phyloP scores from a whole-genome alignment of 2,113 vertebrate genomes.

The Lates calcarifer region DNA sequence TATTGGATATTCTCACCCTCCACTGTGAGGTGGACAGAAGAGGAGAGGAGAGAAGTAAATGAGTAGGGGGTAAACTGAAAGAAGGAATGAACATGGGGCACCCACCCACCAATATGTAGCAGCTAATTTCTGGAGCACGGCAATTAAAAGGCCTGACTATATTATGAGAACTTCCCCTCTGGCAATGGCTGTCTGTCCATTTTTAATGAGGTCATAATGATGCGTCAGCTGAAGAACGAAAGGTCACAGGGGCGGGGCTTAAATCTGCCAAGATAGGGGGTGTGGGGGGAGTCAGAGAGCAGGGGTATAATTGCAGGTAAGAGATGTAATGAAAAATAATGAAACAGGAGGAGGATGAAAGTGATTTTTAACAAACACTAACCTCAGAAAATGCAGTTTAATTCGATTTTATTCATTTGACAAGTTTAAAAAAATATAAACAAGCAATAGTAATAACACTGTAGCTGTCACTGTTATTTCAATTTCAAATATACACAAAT shows the following conservation, averaged over 20 bases:
- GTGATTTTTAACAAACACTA: neutral
- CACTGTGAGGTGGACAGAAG: conserved; percentile 12
- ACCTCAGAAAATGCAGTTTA: neutral
- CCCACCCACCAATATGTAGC: conserved; percentile 78
- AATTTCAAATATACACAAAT: conserved; percentile 24
- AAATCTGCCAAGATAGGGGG: conserved; percentile 40
- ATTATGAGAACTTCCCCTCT: conserved; percentile 83
- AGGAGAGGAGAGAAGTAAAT: conserved; percentile 37
- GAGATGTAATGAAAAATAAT: conserved; percentile 19
- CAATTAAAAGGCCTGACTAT: conserved; percentile 81
- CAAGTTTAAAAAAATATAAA: neutral
- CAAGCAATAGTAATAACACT: neutral
- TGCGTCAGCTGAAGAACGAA: conserved; percentile 83
- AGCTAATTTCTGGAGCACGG: conserved; percentile 80
- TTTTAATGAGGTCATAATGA: conserved; percentile 86
- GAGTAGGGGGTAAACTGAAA: conserved; percentile 49
- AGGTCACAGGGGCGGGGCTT: conserved; percentile 76
- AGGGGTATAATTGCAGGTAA: conserved; percentile 43
- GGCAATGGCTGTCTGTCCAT: conserved; percentile 82
- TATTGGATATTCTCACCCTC: conserved; percentile 32
- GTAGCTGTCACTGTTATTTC: conserved; percentile 40
- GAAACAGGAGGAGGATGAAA: conserved; percentile 4
- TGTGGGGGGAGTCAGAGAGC: neutral
- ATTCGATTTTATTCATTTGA: conserved; percentile 6
- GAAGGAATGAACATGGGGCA: conserved; percentile 51